Conservation (phyloP, 2,797 vertebrate species). For the Leptatherina wallacei region DNA sequence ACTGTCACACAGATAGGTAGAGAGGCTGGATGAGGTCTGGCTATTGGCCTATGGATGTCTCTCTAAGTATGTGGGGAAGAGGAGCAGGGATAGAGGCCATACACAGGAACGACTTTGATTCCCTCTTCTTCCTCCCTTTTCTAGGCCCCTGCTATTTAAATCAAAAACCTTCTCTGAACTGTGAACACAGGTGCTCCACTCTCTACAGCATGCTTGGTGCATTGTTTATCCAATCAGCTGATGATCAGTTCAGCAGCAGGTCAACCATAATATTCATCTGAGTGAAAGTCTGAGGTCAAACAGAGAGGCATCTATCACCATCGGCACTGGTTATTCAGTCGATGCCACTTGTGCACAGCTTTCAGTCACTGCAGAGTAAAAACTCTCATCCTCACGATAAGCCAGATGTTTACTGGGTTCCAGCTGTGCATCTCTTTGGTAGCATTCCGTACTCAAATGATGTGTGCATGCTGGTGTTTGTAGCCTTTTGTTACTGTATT, state of each 20-base stretch:
- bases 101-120: conserved; percentile 34
- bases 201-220: conserved; percentile 30
- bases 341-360: conserved; percentile 16
- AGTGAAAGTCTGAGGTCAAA: conserved; percentile 37
- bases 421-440: conserved; percentile 66
- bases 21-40: conserved; percentile 51
- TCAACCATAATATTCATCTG: conserved; percentile 54
- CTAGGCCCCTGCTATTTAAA: conserved; percentile 59
- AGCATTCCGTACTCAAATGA: conserved; percentile 55
- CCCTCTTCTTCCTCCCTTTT: conserved; percentile 28
- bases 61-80: conserved; percentile 57
- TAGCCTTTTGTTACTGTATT: conserved; percentile 39
- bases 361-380: conserved; percentile 39
- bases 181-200: conserved; percentile 65
- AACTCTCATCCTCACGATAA: conserved; percentile 30
- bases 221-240: conserved; percentile 74
- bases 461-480: conserved; percentile 47
- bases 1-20: conserved; percentile 39
- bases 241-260: conserved; percentile 63
- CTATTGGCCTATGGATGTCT: conserved; percentile 49
- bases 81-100: conserved; percentile 49
- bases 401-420: conserved; percentile 67
- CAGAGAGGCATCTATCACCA: conserved; percentile 29
- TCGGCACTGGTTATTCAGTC: conserved; percentile 11
- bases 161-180: conserved; percentile 65